Percentiles rank a stretch among this genome's conserved stretches.
Evolutionary conservation across 1,140 invertebrate genomes (phyloP).

Genomic region (Rhyacophila brunnea): DNA sequence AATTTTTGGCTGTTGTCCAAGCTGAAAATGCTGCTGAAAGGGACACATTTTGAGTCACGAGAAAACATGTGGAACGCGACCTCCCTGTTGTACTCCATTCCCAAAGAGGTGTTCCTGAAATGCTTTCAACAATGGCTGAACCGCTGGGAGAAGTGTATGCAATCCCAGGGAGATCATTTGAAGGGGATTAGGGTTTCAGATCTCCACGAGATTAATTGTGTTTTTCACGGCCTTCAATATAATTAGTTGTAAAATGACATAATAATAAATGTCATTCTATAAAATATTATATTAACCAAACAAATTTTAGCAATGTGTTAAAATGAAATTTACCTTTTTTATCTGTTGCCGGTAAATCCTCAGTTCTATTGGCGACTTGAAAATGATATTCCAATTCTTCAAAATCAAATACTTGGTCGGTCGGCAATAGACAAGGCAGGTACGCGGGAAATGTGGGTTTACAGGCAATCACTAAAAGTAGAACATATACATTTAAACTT

Average conservation of each 20-base stretch:
- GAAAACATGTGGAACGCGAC: too few relatives aligned
- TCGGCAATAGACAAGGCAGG: slow-evolving; percentile 81
- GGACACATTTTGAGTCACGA: too few relatives aligned
- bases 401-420: slow-evolving; percentile 93
- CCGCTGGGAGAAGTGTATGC: too few relatives aligned
- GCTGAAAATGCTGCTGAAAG: too few relatives aligned
- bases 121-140: neutral
- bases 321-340: slow-evolving; percentile 47
- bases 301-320: slow-evolving; percentile 35
- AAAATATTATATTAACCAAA: neutral
- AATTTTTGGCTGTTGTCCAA: too few relatives aligned
- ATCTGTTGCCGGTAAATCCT: slow-evolving; percentile 56
- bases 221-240: neutral
- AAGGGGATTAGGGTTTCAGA: too few relatives aligned
- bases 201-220: neutral
- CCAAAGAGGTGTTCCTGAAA: neutral
- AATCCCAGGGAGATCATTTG: too few relatives aligned
- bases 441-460: slow-evolving; percentile 83
- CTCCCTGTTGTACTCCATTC: neutral
- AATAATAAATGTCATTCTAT: neutral
- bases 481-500: too few relatives aligned
- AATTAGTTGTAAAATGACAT: slow-evolving; percentile 1
- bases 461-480: slow-evolving; percentile 78
- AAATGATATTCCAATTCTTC: slow-evolving; percentile 85
- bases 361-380: slow-evolving; percentile 63